These are phyloP conservation scores for Perizoma affinitatum DNA, from an alignment of 2,888 invertebrate species.

Conservation along the genomic window DNA sequence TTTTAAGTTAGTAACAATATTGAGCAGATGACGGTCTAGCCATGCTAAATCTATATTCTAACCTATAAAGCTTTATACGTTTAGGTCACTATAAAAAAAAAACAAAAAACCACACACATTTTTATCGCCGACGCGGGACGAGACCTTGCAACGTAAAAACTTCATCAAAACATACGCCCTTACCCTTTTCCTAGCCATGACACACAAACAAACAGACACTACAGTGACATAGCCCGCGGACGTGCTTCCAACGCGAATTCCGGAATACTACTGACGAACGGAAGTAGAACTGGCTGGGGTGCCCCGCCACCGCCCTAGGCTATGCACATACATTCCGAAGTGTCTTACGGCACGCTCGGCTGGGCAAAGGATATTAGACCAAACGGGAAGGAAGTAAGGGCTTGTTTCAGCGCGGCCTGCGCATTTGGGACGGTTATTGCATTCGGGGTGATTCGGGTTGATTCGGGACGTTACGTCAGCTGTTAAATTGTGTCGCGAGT, in stretches of 20 bases:
- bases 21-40: too few species aligned
- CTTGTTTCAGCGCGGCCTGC: conserved; percentile 25
- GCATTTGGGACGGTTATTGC: conserved; percentile 30
- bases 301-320: conserved; percentile 61
- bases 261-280: conserved; percentile 58
- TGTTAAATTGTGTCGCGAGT: conserved; percentile 35
- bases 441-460: conserved; percentile 26
- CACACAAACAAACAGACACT: conserved; percentile 34
- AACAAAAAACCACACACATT: conserved; percentile 31
- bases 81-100: conserved; percentile 1
- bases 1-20: too few species aligned
- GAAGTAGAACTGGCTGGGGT: conserved; percentile 51
- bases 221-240: conserved; percentile 23
- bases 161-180: conserved; percentile 47
- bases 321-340: conserved; percentile 40
- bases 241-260: conserved; percentile 52
- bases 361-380: conserved; percentile 38
- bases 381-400: conserved; percentile 34
- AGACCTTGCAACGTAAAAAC: conserved; percentile 35
- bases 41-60: too few species aligned
- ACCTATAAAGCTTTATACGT: too few species aligned
- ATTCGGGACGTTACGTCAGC: conserved; percentile 37
- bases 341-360: conserved; percentile 47
- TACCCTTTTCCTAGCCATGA: conserved; percentile 79
- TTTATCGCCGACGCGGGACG: conserved; percentile 30